Evolutionary conservation across 2,888 invertebrate species (phyloP), one percentile per base, ranked within the genome.

Genomic region (Alloscopus bannaensis): DNA sequence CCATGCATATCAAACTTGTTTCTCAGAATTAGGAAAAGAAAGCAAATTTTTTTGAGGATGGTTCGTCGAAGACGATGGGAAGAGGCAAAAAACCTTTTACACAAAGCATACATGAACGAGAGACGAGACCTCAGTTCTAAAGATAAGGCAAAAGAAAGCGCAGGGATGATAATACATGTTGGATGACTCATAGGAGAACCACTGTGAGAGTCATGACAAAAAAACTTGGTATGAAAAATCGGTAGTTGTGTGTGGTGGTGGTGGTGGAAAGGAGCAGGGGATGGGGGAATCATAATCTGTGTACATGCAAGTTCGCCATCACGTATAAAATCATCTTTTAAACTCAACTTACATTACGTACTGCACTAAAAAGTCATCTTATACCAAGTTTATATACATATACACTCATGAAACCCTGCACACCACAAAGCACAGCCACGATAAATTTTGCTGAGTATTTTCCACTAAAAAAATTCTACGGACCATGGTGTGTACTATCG

Each of bases 41-140:
- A 73, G 65, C 73, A 73, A 73, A 59, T 72, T 65, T 73, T 73
- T 65, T 73, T 73, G n/a, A n/a, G n/a, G n/a, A n/a, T 65, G 64
- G 60, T 65, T 31, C 28, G 66, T 50, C 40, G 20, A 42, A 18
- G 36, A 60, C 13, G 18, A 36, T 24, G 36, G 36, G 16, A 60
- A 36, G 16, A 20, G 36, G 29, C 31, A 36, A 60, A 36, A 60
- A 59, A n/a, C n/a, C 31, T 36, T 40, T 18, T 8, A 60, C 16
- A 60, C 36, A 3, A 11, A 50, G 36, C 13, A 22, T 50, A 8
- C 8, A 36, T 18, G 36, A 11, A 2, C 22, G 28, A 36, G 60
- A 31, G 18, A 24, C n/a, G n/a, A n/a, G n/a, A 28, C 6, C 8
- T 16, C 13, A 57, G 57, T 60, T 60, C 16, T 29, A 36, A 31